Conservation (phyloP, 2,888 invertebrate species). For the Troides aeacus region DNA sequence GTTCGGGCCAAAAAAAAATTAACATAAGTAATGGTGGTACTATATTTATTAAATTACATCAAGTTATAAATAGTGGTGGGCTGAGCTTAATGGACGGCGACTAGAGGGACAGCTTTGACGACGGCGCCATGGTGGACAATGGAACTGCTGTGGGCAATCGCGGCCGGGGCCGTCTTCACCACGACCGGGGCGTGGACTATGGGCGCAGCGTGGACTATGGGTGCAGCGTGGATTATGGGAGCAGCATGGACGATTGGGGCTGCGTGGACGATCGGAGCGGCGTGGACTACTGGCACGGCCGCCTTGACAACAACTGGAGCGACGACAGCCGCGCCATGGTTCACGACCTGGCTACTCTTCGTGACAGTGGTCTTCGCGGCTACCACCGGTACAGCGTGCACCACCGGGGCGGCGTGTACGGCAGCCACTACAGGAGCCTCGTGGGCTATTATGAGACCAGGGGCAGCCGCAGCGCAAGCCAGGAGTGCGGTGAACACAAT, state of each 20-base stretch:
- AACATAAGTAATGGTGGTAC: slow-evolving; percentile 4
- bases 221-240: slow-evolving; percentile 42
- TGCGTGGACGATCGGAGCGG: slow-evolving; percentile 42
- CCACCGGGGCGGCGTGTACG: slow-evolving; percentile 58
- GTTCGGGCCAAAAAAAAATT: slow-evolving; percentile 7
- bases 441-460: slow-evolving; percentile 62
- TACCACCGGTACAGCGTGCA: slow-evolving; percentile 53
- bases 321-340: slow-evolving; percentile 64
- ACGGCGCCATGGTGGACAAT: slow-evolving; percentile 60
- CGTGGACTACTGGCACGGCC: slow-evolving; percentile 37
- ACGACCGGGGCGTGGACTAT: slow-evolving; percentile 52
- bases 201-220: slow-evolving; percentile 36
- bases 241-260: slow-evolving; percentile 45
- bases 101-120: slow-evolving; percentile 62
- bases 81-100: slow-evolving; percentile 52
- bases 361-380: slow-evolving; percentile 69
- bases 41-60: slow-evolving; percentile 22
- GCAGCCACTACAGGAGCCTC: slow-evolving; percentile 61
- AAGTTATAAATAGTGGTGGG: slow-evolving; percentile 7
- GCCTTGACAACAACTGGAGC: slow-evolving; percentile 44
- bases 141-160: slow-evolving; percentile 65
- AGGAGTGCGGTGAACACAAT: slow-evolving; percentile 72
- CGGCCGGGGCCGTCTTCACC: slow-evolving; percentile 65
- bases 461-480: slow-evolving; percentile 74
- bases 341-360: slow-evolving; percentile 71